Percentiles rank a stretch among this genome's conserved stretches.
These are phyloP conservation scores for Blastobasis adustella DNA, from an alignment of 2,888 invertebrate species.

Conservation along the genomic window DNA sequence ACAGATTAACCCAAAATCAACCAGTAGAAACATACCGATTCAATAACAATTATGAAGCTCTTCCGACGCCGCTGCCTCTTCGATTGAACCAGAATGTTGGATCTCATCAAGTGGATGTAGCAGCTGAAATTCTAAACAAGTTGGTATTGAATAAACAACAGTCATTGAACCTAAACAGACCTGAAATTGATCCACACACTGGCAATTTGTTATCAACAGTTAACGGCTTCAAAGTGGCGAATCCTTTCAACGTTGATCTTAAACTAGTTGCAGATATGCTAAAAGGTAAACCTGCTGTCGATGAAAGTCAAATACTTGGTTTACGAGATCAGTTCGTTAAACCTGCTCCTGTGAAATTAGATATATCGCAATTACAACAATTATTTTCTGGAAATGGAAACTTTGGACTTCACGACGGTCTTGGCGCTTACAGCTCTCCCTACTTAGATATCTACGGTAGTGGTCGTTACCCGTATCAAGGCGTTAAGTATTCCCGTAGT, in stretches of 20 bases:
- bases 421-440: constrained; percentile 38
- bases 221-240: constrained; percentile 67
- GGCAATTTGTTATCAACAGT: constrained; percentile 49
- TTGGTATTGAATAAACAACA: constrained; percentile 46
- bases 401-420: constrained; percentile 34
- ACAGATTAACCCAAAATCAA: constrained; percentile 47
- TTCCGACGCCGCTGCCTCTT: constrained; percentile 49
- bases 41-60: constrained; percentile 48
- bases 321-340: constrained; percentile 48
- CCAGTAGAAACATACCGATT: constrained; percentile 37
- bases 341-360: constrained; percentile 45
- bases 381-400: constrained; percentile 41
- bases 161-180: constrained; percentile 34
- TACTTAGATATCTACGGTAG: constrained; percentile 52
- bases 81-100: constrained; percentile 63
- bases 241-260: constrained; percentile 68
- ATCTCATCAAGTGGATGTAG: constrained; percentile 58
- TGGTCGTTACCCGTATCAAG: constrained; percentile 54
- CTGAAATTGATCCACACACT: constrained; percentile 45
- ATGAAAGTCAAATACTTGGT: constrained; percentile 45
- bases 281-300: constrained; percentile 52
- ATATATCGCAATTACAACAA: constrained; percentile 53
- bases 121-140: constrained; percentile 48
- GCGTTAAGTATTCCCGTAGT: constrained; percentile 63
- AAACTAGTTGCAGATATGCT: constrained; percentile 65